phyloP scores from a whole-genome alignment of 2,888 invertebrate genomes.

The Tipula confusa region DNA sequence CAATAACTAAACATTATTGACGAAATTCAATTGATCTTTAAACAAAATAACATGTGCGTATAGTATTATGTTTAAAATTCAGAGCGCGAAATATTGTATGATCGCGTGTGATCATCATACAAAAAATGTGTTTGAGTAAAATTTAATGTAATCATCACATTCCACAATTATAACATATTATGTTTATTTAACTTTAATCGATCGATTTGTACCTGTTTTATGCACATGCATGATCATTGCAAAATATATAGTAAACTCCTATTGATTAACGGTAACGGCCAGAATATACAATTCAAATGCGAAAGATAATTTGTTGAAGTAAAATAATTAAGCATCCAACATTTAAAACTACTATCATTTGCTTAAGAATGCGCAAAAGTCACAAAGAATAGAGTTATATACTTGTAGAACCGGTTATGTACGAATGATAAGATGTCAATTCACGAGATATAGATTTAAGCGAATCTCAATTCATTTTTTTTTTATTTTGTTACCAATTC shows the following conservation, averaged over 20 bases:
- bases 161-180: not conserved
- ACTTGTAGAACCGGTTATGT: not conserved
- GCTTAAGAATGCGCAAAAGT: not conserved
- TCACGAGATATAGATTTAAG: not conserved
- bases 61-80: not conserved
- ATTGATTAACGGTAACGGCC: not conserved
- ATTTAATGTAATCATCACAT: not conserved
- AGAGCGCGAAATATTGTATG: not conserved
- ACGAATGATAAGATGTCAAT: not conserved
- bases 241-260: not conserved
- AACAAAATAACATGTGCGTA: not conserved
- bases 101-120: not conserved
- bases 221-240: not conserved
- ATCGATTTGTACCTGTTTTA: not conserved
- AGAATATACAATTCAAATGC: not conserved
- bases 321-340: not conserved
- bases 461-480: not conserved
- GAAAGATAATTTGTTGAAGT: not conserved
- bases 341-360: not conserved
- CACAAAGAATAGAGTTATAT: not conserved
- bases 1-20: not conserved
- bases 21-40: not conserved
- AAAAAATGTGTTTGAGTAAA: not conserved
- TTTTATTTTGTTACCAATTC: too few species aligned
- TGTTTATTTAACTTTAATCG: not conserved